Evolutionary conservation across 2,888 invertebrate species (phyloP), one percentile per base, ranked within the genome.

Genomic region (Agrilus biguttatus): DNA sequence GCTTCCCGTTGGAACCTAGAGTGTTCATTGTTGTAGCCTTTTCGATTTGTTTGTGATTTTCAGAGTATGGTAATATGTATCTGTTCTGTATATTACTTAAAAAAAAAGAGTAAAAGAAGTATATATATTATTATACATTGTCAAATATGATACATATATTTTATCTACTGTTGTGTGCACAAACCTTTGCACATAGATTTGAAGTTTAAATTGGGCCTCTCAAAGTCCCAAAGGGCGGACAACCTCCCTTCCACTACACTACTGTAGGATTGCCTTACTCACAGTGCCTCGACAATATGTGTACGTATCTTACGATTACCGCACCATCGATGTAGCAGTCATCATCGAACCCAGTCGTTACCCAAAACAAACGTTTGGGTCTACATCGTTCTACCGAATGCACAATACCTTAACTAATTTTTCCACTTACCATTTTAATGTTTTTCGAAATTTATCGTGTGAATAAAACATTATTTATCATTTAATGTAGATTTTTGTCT

Each of bases 181-280:
- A 58, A 61, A 62, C 62, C 62, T 65, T 28, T 64, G 66, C 66
- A 66, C 66, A 66, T 65, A 65, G 63, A 64, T 61, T 60, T 60
- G 58, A 63, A 60, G 58, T 60, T 58, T 61, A 60, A 51, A 52
- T 53, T 53, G 53, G 53, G 54, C 53, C 54, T 53, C 54, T 33
- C 40, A 36, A 21, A 46, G 44, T 51, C 57, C 60, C 56, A 50
- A 54, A 53, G 52, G 52, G 54, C 59, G 63, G 63, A 63, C 54
- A 60, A 63, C 63, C 66, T 63, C 63, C 62, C 66, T 67, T 73
- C 73, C 74, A 75, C 75, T 69, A 70, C 70, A 67, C 75, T 80
- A 80, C 77, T 80, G 80, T 82, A 82, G 81, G 61, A 66, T 72
- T 81, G 82, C 82, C 82, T 82, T 82, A 80, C 76, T 79, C 78